phyloP scores from a whole-genome alignment of 2,113 vertebrate species.

The Cromileptes altivelis region DNA sequence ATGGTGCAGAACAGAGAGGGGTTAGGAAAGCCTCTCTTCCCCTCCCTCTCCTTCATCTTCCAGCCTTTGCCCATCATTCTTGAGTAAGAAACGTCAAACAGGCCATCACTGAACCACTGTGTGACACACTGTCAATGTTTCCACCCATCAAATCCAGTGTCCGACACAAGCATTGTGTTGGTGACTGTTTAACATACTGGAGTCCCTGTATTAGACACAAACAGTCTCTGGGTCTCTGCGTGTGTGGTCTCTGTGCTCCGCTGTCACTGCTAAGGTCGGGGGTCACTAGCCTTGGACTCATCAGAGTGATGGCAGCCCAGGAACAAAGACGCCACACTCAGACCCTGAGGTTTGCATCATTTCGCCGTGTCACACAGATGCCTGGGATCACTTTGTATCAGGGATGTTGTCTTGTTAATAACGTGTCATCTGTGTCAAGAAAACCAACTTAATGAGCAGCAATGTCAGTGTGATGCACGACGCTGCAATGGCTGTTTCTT shows the following conservation, averaged over 20 bases:
- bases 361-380: conserved; percentile 34
- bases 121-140: conserved; percentile 43
- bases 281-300: conserved; percentile 34
- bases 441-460: conserved; percentile 1
- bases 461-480: conserved; percentile 8
- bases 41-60: conserved; percentile 32
- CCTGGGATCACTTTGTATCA: conserved; percentile 27
- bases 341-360: conserved; percentile 46
- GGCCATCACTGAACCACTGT: conserved; percentile 3
- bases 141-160: conserved; percentile 19
- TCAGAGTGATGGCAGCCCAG: conserved; percentile 36
- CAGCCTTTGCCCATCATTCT: conserved; percentile 45
- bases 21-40: conserved; percentile 47
- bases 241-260: conserved; percentile 18
- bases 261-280: conserved; percentile 51
- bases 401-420: conserved; percentile 27
- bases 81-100: conserved; percentile 25
- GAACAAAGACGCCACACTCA: conserved; percentile 14
- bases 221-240: not conserved
- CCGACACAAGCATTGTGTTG: not conserved
- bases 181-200: conserved; percentile 33
- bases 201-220: conserved; percentile 40
- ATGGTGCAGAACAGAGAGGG: conserved; percentile 58
- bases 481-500: not conserved
- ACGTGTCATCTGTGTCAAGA: conserved; percentile 52